Base-by-base conservation (phyloP, 2,113 vertebrate genomes). In the Charadrius vociferus region DNA sequence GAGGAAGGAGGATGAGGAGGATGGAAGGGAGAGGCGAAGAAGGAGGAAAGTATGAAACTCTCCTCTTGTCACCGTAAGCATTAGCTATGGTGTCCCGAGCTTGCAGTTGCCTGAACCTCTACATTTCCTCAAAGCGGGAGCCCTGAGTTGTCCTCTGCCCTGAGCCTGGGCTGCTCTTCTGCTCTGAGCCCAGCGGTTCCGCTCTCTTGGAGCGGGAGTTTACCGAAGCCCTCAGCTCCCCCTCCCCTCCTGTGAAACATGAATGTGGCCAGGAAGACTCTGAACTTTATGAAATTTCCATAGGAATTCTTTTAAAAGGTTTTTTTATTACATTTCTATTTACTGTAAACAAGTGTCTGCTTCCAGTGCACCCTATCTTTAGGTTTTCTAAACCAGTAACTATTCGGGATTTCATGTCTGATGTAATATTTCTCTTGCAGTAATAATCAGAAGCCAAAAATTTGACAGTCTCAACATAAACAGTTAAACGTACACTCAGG, bases 381-480 rank as follows among this genome's bases (percentile, higher is more conserved):
- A 47, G 9, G 37, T 63, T 93, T 81, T 71, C 26, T 41, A 78
- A 86, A 78, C 22, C 50, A 55, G 41, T 53, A 62, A 49, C 30
- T 67, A 10, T 39, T 89, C 34, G 19, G 22, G 19, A 52, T 75
- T 81, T 91, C n/a, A 10, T 3, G 2, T 56, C 34, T 68, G 56
- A 29, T 81, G 15, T 67, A 47, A 14, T 86, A 50, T 30, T 95
- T 75, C 29, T 74, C 61, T 79, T 81, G 34, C 34, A 55, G 53
- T 32, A 59, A 81, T 49, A 87, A 82, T 78, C 56, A 74, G 52
- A 81, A 78, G 61, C 65, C 39, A 10, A 6, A 86, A 45, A 36
- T 81, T 62, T 84, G 77, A 83, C 39, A 65, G 19, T 83, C 52
- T 80, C 78, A 41, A 50, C 39, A 20, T 82, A 67, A 93, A 87